phyloP scores from a whole-genome alignment of 2,797 vertebrate genomes.

The Pteropus rufus region DNA sequence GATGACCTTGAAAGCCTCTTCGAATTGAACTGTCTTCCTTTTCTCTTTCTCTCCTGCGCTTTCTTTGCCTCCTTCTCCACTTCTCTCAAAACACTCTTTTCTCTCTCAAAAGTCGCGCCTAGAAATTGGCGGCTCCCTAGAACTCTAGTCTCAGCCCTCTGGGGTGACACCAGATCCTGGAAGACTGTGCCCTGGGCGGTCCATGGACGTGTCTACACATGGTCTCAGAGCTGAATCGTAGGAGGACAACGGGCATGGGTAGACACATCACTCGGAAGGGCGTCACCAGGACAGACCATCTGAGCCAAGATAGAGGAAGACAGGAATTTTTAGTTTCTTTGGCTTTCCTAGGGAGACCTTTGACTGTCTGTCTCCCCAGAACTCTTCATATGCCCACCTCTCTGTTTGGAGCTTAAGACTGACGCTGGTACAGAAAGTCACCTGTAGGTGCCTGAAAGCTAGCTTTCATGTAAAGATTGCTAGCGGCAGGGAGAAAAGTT shows the following conservation, averaged over 20 bases:
- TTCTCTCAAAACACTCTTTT: background rate
- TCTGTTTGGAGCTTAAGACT: background rate
- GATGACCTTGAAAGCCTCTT: background rate
- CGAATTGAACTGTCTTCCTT: background rate
- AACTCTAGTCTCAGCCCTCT: background rate
- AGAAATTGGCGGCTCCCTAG: background rate
- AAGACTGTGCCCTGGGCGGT: background rate
- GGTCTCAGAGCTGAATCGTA: fast-evolving
- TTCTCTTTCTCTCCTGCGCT: background rate
- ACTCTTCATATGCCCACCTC: background rate
- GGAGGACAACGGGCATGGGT: background rate
- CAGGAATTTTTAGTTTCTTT: background rate
- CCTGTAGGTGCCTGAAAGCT: background rate
- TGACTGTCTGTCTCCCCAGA: background rate
- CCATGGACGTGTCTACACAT: too few species aligned
- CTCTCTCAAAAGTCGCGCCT: background rate
- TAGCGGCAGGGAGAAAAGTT: background rate
- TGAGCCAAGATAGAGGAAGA: background rate
- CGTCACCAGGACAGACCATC: fast-evolving
- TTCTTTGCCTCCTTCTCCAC: background rate
- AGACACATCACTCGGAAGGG: background rate
- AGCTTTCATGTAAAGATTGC: background rate
- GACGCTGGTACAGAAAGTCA: background rate
- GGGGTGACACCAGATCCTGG: background rate
- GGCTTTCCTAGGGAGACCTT: background rate